Evolutionary conservation across 2,113 vertebrate species (phyloP).

Genomic region (Meles meles): DNA sequence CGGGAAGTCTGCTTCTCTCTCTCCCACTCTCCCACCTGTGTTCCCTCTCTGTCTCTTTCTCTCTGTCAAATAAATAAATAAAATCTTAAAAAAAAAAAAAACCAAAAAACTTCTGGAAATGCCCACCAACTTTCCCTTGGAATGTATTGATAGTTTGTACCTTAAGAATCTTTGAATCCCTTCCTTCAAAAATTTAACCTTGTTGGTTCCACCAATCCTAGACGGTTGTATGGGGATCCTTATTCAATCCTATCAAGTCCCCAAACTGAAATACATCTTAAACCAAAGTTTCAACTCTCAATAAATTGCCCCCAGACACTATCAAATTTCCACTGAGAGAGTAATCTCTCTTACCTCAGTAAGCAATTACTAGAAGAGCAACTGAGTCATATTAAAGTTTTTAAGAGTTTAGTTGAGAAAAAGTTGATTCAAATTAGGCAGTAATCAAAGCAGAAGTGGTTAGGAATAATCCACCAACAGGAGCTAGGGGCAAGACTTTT

Average conservation of each 20-base stretch:
- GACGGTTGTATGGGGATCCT: not conserved
- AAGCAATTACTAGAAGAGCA: not conserved
- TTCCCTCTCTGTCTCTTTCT: too few relatives aligned
- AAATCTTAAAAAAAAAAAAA: too few relatives aligned
- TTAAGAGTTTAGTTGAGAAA: not conserved
- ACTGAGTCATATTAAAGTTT: not conserved
- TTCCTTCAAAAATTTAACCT: not conserved
- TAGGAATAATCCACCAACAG: not conserved
- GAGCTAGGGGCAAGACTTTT: not conserved
- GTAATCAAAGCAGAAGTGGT: not conserved
- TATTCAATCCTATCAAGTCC: rapidly evolving
- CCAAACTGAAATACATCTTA: not conserved
- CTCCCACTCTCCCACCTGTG: too few relatives aligned
- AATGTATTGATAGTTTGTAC: not conserved
- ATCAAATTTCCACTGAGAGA: not conserved
- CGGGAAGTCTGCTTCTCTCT: too few relatives aligned
- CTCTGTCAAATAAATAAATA: too few relatives aligned
- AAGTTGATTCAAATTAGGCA: not conserved
- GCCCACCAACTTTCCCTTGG: not conserved
- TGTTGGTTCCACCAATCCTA: not conserved
- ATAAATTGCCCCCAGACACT: not conserved
- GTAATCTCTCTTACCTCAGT: not conserved
- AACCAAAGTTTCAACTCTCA: not conserved
- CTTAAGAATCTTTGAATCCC: not conserved
- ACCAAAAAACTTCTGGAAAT: not conserved